Percentiles rank a stretch among this genome's conserved stretches.
These are phyloP conservation scores for Lasioglossum albipes DNA, from an alignment of 1,140 invertebrate genomes.

Conservation along the genomic window DNA sequence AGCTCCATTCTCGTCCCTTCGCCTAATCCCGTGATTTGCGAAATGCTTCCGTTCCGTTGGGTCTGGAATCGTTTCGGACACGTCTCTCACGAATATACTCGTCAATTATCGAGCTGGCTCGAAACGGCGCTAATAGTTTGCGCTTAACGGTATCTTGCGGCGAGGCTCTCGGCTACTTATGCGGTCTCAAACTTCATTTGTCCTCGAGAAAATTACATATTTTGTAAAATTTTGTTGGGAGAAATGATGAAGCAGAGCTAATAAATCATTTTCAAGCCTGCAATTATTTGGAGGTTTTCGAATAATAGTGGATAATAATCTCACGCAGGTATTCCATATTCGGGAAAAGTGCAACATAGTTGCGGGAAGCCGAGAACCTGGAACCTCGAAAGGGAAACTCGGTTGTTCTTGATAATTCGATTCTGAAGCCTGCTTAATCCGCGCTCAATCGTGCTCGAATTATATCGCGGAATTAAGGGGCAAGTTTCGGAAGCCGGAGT, in stretches of 20 bases:
- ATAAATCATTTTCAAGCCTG: too few relatives aligned
- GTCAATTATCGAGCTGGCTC: conserved; percentile 19
- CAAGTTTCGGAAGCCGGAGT: neutral
- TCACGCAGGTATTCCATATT: too few relatives aligned
- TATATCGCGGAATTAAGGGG: conserved; percentile 20
- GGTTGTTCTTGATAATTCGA: conserved; percentile 7
- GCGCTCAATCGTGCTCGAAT: conserved; percentile 20
- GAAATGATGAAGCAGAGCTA: too few relatives aligned
- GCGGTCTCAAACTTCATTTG: too few relatives aligned
- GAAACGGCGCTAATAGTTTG: neutral
- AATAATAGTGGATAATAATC: too few relatives aligned
- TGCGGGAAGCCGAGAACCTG: too few relatives aligned
- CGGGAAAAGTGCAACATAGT: too few relatives aligned
- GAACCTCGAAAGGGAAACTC: neutral
- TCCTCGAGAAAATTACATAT: too few relatives aligned
- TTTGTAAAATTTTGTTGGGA: too few relatives aligned
- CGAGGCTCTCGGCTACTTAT: neutral
- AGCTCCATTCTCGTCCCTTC: too few relatives aligned
- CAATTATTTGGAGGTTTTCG: too few relatives aligned
- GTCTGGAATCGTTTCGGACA: neutral
- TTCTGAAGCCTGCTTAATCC: conserved; percentile 12
- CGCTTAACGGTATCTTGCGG: conserved; percentile 34
- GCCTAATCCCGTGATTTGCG: neutral
- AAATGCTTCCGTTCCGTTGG: neutral
- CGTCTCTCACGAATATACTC: neutral